phyloP scores from a whole-genome alignment of 2,113 vertebrate species.

The Zapus hudsonius region DNA sequence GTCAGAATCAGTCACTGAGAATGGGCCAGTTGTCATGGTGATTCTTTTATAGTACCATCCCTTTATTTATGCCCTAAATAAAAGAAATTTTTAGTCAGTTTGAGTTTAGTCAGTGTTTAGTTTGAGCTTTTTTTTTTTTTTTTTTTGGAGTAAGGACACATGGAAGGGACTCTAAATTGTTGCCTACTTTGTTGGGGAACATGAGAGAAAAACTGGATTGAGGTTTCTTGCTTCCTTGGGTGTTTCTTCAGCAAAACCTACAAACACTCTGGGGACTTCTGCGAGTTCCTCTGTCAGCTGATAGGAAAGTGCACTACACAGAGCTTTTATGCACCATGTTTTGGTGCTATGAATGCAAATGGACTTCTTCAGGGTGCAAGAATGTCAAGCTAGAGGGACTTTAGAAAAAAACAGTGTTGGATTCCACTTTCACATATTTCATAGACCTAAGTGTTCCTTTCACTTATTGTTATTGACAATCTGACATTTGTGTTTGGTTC shows the following conservation, averaged over 20 bases:
- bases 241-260: background rate
- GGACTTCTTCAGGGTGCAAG: background rate
- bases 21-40: background rate
- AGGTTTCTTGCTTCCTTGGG: background rate
- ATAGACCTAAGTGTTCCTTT: background rate
- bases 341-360: background rate
- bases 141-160: background rate
- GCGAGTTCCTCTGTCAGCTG: background rate
- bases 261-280: background rate
- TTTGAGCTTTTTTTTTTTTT: slow-evolving; percentile 17
- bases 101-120: slow-evolving; percentile 44
- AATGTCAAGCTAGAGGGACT: background rate
- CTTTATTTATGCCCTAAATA: slow-evolving; percentile 59
- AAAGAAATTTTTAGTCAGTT: too few relatives aligned
- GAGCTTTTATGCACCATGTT: background rate
- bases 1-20: background rate
- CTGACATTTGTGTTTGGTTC: background rate
- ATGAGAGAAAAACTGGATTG: slow-evolving; percentile 13
- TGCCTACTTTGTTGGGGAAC: slow-evolving; percentile 35
- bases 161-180: background rate
- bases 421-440: background rate
- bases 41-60: background rate
- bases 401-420: background rate
- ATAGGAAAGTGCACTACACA: background rate
- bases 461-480: background rate